Percentiles rank a stretch among this genome's conserved stretches.
Evolutionary conservation across 92 coral and sea anemone genomes (phyloP).

Genomic region (Zoanthus solanderi): DNA sequence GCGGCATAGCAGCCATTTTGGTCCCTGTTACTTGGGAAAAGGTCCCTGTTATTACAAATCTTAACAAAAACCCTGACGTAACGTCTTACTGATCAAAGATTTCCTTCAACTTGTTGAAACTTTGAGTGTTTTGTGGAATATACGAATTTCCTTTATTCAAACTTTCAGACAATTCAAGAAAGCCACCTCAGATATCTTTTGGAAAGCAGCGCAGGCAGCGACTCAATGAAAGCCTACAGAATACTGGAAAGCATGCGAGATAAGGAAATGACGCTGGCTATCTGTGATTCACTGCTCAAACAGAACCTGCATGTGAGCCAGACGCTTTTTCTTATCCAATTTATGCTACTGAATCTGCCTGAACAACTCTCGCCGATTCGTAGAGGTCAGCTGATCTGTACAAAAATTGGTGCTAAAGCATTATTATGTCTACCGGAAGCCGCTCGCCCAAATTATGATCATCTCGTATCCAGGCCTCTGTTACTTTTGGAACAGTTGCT

Average conservation of each 20-base stretch:
- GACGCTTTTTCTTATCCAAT: conserved; percentile 89
- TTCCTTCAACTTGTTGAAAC: no score
- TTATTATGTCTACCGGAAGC: conserved; percentile 89
- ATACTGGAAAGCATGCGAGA: conserved; percentile 89
- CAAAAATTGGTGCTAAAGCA: conserved; percentile 97
- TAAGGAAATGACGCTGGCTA: conserved; percentile 73
- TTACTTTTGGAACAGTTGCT: conserved; percentile 93
- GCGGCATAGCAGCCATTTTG: no score
- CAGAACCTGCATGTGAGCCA: conserved; percentile 90
- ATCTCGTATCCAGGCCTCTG: conserved; percentile 90
- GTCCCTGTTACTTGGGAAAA: no score
- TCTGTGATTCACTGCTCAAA: conserved; percentile 87
- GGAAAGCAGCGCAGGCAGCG: conserved; percentile 81
- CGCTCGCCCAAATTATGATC: conserved; percentile 83
- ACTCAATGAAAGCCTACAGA: conserved; percentile 90
- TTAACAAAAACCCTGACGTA: no score
- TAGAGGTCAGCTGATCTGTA: conserved; percentile 77
- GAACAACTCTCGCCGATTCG: conserved; percentile 84
- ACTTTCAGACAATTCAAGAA: conserved; percentile 79
- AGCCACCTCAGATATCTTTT: conserved; percentile 80
- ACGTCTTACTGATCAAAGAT: no score
- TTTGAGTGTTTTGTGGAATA: neutral
- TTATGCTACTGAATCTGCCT: conserved; percentile 88
- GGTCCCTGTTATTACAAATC: no score
- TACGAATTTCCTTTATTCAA: conserved; percentile 5